phyloP scores from a whole-genome alignment of 2,797 vertebrate species.

The Setipinna tenuifilis region DNA sequence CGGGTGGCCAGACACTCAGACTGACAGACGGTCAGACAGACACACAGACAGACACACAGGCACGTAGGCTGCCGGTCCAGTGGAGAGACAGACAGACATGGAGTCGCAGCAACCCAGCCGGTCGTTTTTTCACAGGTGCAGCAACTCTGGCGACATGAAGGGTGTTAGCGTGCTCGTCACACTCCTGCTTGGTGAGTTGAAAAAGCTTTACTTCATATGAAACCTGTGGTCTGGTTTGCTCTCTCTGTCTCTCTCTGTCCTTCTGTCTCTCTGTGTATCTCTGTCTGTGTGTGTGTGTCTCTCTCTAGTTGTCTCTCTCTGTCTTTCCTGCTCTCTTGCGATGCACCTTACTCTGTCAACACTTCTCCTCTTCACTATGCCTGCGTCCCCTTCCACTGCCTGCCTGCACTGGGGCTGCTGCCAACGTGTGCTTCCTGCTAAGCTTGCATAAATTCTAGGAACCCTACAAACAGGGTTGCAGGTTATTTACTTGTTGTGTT shows the following conservation, averaged over 20 bases:
- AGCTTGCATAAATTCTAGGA: conserved; percentile 41
- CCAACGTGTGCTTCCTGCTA: conserved; percentile 44
- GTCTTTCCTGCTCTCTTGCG: conserved; percentile 14
- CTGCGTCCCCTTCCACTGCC: conserved; percentile 38
- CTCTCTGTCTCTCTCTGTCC: not conserved
- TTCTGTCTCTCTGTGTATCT: conserved; percentile 29
- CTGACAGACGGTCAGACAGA: conserved; percentile 43
- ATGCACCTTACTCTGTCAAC: not conserved
- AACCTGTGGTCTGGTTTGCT: conserved; percentile 40
- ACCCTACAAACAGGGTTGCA: not conserved
- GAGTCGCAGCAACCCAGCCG: conserved; percentile 59
- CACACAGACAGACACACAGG: conserved; percentile 45
- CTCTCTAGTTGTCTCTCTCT: not conserved
- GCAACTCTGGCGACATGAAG: conserved; percentile 68
- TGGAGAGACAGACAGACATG: conserved; percentile 63
- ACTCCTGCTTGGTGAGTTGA: conserved; percentile 75
- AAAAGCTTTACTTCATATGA: not conserved
- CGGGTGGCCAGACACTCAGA: not conserved
- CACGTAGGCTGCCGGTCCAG: conserved; percentile 56
- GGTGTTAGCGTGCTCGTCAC: conserved; percentile 68
- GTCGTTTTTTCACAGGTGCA: conserved; percentile 60
- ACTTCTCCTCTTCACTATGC: conserved; percentile 15
- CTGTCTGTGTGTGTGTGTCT: not conserved
- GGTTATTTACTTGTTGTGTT: conserved; percentile 50
- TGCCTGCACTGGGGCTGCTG: conserved; percentile 33